Evolutionary conservation across 2,113 vertebrate species (phyloP).

Genomic region (Tympanuchus pallidicinctus): DNA sequence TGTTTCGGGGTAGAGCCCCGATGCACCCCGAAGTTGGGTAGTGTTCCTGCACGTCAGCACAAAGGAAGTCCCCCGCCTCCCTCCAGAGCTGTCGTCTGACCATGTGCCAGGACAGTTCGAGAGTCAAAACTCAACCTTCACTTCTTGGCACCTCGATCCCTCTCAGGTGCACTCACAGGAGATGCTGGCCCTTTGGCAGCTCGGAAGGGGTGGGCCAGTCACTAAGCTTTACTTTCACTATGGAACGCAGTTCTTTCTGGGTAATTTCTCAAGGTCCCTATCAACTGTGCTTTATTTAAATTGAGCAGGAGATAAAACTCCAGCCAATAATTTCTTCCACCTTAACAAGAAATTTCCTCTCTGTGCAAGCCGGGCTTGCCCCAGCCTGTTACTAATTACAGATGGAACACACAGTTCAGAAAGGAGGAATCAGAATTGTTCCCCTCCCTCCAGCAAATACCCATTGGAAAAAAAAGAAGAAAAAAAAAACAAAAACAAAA

Average conservation of each 20-base stretch:
- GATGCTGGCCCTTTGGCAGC: accelerated
- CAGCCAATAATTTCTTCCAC: conserved; percentile 28
- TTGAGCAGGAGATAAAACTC: not conserved
- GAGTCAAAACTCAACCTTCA: not conserved
- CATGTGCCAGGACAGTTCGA: not conserved
- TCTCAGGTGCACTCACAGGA: not conserved
- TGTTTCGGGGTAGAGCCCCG: not conserved
- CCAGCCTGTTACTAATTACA: conserved; percentile 76
- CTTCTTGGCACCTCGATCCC: not conserved
- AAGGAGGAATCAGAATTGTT: conserved; percentile 51
- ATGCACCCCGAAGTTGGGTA: not conserved
- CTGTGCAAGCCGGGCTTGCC: conserved; percentile 63
- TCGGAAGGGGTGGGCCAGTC: not conserved
- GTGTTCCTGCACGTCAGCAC: not conserved
- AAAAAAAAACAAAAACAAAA: not conserved
- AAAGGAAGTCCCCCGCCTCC: not conserved
- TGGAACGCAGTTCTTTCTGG: not conserved
- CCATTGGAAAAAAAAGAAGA: not conserved
- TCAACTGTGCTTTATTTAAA: not conserved
- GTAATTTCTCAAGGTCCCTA: not conserved
- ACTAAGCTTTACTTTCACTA: not conserved
- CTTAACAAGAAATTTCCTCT: conserved; percentile 48
- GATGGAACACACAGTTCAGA: conserved; percentile 74
- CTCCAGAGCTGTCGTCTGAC: not conserved
- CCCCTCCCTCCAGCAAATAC: conserved; percentile 49